A percentile compares a stretch with the other conserved stretches of the same genome.
Conservation (phyloP, 2,113 vertebrate genomes). For the Oncorhynchus masou region DNA sequence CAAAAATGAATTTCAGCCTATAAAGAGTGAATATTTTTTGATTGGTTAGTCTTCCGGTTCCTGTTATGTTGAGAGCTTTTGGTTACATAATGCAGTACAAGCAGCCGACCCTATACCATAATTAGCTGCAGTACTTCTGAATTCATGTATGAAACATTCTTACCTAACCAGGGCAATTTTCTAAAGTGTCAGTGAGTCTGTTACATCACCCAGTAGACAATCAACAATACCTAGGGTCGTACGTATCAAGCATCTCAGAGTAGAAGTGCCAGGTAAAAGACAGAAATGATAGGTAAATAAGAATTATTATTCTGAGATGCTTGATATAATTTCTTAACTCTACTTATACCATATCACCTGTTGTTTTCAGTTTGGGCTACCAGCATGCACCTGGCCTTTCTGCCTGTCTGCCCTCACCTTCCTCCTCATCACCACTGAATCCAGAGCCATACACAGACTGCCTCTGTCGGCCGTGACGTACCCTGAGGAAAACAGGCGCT, state of each 20-base stretch:
- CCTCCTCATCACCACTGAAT: conserved; percentile 78
- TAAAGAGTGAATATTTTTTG: not conserved
- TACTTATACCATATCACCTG: not conserved
- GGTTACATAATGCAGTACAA: conserved; percentile 27
- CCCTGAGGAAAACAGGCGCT: conserved; percentile 77
- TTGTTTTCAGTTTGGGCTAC: conserved; percentile 73
- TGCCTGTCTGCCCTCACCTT: conserved; percentile 81
- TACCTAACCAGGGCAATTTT: conserved; percentile 3
- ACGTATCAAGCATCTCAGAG: no score
- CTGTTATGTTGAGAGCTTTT: conserved; percentile 5
- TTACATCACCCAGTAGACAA: not conserved
- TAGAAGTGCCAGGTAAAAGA: no score
- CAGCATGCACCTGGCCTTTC: conserved; percentile 83
- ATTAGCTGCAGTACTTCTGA: not conserved
- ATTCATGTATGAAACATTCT: conserved; percentile 6
- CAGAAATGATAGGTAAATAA: no score
- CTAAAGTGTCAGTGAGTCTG: not conserved
- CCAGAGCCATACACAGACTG: conserved; percentile 73
- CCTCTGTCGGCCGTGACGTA: conserved; percentile 77
- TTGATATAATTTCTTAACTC: not conserved
- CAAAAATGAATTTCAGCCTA: not conserved
- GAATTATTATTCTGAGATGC: no score
- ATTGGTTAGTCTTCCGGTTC: conserved; percentile 28
- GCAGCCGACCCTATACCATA: conserved; percentile 14
- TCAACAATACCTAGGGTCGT: no score